phyloP scores from a whole-genome alignment of 2,888 invertebrate species.

The Proisotoma minuta region DNA sequence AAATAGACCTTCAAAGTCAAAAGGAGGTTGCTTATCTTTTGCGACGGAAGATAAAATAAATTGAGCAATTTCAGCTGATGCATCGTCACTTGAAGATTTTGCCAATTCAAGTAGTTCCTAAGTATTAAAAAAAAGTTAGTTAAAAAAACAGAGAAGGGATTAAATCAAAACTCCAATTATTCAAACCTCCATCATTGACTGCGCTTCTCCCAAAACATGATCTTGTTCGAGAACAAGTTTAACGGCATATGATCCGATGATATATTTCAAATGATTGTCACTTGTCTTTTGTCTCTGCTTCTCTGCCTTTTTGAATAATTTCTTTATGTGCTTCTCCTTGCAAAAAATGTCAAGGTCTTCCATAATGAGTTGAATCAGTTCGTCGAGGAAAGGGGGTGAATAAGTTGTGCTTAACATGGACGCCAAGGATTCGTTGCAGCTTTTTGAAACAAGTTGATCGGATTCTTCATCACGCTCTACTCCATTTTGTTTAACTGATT shows the following conservation, averaged over 20 bases:
- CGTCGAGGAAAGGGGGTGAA: conserved; percentile 10
- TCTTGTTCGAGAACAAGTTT: conserved; percentile 10
- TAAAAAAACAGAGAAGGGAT: too few relatives aligned
- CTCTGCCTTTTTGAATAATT: conserved; percentile 15
- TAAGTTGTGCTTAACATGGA: not conserved
- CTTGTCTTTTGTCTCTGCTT: conserved; percentile 16
- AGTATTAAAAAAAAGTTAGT: not conserved
- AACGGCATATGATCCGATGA: conserved; percentile 14
- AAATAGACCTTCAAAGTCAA: conserved; percentile 32
- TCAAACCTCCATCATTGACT: conserved; percentile 11
- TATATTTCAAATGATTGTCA: conserved; percentile 11
- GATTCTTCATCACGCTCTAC: conserved; percentile 3
- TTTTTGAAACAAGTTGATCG: not conserved
- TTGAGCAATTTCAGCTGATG: conserved; percentile 1
- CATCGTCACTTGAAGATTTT: conserved; percentile 13
- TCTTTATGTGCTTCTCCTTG: not conserved
- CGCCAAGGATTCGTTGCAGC: conserved; percentile 6
- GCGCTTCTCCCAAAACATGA: conserved; percentile 11
- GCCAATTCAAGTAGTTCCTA: conserved; percentile 22
- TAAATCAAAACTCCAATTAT: not conserved
- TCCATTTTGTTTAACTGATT: not conserved
- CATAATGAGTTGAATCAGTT: conserved; percentile 1
- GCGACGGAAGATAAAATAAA: conserved; percentile 15
- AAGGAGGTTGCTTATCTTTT: conserved; percentile 20
- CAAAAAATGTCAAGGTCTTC: conserved; percentile 6